Base-by-base conservation (phyloP, 1,140 invertebrate species). In the Neodiprion lecontei region DNA sequence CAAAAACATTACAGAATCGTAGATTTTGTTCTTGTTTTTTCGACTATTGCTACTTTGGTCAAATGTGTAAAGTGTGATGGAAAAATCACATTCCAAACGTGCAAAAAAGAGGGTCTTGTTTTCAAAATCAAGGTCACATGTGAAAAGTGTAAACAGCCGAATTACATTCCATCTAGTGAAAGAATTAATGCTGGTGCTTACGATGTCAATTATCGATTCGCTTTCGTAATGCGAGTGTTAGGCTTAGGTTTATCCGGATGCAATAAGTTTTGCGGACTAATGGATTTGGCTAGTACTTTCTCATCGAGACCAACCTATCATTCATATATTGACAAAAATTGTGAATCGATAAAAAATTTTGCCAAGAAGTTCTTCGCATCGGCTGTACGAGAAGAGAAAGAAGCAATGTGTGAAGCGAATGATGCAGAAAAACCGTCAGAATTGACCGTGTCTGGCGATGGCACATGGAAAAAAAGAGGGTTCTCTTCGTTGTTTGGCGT, bases 11-110 rank as follows among this genome's bases (percentile, higher is more conserved):
- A 74, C 49, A 73, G 75, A 75, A 75, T 78, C 12, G 53, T 76
- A 70, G 77, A 78, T 72, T 78, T 75, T 72, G 5, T 78, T 11
- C 21, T 76, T 17, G 75, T 77, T 28, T 79, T 76, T 76, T 75
- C 73, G 69, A 73, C 53, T 21, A 74, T 77, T 67, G 21, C 72
- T 70, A 77, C 74, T 12, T 72, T 79, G 70, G 74, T 77, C 10
- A 79, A 77, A 48, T 79, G 74, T 74, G 72, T 73, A 14, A 49
- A 77, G 65, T 77, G 78, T 77, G 75, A 75, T 71, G 76, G 75
- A 17, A 75, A 73, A 75, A 66, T 79, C 53, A 14, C 14, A 40
- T 76, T 77, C 65, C 1, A 72, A 48, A 48, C 69, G 28, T 75
- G 74, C 61, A 75, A 75, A 69, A 75, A 74, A 67, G 72, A 76